Base-by-base conservation (phyloP, 1,140 invertebrate species). In the Lerema accius region DNA sequence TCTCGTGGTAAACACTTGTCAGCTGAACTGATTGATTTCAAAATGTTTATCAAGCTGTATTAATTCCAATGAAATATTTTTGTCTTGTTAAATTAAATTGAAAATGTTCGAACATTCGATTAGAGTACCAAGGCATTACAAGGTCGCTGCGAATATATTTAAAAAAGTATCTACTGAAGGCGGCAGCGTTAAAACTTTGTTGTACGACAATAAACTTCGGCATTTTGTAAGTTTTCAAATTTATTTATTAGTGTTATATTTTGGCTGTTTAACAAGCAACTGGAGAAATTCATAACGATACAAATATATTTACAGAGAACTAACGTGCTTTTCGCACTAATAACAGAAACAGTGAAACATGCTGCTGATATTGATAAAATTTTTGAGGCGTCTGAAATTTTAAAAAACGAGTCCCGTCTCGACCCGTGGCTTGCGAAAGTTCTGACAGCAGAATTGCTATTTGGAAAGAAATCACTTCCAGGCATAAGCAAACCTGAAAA, bases 391-490 rank as follows among this genome's bases (percentile, higher is more conserved):
- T 93, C 92, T 51, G 79, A 92, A 77, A 86, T 96, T 59, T 86
- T 96, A 28, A 84, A 92, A 61, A 94, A 95, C 60, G 94, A 96
- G 79, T 84, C 93, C 14, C 91, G 93, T 46, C 91, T 97, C 65
- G 93, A 97, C 78, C 91, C 92, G 1, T 94, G 93, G 90, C 82
- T 98, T 46, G 94, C 95, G 0, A 94, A 92, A 86, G 92, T 97
- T 71, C 89, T 97, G 4, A 94, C 97, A 63, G 94, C 95, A 37
- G 96, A 98, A 85, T 87, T 97, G 16, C 82, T 97, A n/a, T 96
- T 95, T 92, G 95, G 96, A 39, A 95, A 96, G 89, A 93, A 93
- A 81, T 60, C 76, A n/a, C 87, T 97, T 9, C 92, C 92, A 51
- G 92, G 93, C 10, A 92, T 94, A 43, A 93, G 93, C 67, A 96